Base-by-base conservation (phyloP, 2,797 vertebrate species). In the Propithecus deckenii region DNA sequence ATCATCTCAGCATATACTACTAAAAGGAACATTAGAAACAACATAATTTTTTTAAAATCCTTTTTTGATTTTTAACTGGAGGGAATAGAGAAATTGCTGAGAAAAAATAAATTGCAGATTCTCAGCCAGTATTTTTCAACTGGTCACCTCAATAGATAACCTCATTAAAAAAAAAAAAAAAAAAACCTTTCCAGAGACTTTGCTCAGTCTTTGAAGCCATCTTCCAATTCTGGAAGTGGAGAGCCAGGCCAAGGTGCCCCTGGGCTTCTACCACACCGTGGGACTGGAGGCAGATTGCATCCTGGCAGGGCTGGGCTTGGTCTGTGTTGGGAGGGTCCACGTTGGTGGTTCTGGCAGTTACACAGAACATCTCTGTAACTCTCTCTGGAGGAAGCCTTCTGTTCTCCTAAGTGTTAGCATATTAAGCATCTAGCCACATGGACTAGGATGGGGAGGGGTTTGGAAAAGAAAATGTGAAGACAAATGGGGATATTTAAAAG, bases 401-500 rank as follows among this genome's bases (percentile, higher is more conserved):
- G 59, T 88, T 96, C 91, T 76, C 84, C 0, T 75, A 88, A 89
- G 84, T 80, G 86, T 91, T 86, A 75, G 63, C 63, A 90, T 97
- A 75, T 79, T 96, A 94, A 96, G 50, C 95, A 96, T 97, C 95
- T 94, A 98, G 96, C 96, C 81, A 18, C 57, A 79, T 90, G 61
- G 93, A 94, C 91, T 95, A 92, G 91, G 96, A 96, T 91, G 38
- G 76, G 90, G 89, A 98, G 96, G 89, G 78, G 23, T 69, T 97
- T 85, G 94, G 95, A 96, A 96, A 96, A 98, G 96, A 98, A 98
- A 96, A 98, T 91, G 90, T 69, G 97, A 98, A 97, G 89, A 98
- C 96, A 98, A 98, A 98, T 81, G 76, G 55, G 97, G 57, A 92
- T 95, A 93, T 98, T 98, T 97, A 98, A 98, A 98, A 98, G 94